Conservation (phyloP, 2,888 invertebrate species). For the Orchesellides sinensis region DNA sequence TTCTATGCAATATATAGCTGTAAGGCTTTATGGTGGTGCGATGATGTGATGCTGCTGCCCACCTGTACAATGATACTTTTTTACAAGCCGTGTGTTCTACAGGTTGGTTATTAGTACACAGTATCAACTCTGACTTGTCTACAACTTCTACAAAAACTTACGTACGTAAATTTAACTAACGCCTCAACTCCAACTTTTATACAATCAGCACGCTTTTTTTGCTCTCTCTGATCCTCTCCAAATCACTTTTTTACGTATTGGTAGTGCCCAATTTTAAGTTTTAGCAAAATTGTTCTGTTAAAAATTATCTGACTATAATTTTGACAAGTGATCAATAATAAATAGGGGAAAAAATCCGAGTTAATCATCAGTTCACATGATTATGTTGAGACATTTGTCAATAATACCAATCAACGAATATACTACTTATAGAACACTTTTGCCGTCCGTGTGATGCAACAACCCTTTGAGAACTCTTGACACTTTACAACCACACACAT, state of each 20-base stretch:
- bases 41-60: slow-evolving; percentile 58
- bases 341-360: too few relatives aligned
- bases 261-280: slow-evolving; percentile 43
- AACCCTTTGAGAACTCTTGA: too few relatives aligned
- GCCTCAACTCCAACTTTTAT: slow-evolving; percentile 50
- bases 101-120: slow-evolving; percentile 63
- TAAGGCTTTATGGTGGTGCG: slow-evolving; percentile 39
- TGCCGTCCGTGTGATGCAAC: too few relatives aligned
- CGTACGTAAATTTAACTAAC: slow-evolving; percentile 62
- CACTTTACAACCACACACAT: not conserved
- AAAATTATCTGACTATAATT: slow-evolving; percentile 35
- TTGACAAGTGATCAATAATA: slow-evolving; percentile 32
- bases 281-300: slow-evolving; percentile 22
- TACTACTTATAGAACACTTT: too few relatives aligned
- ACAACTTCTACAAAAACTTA: slow-evolving; percentile 51
- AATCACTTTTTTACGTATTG: slow-evolving; percentile 16
- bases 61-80: slow-evolving; percentile 63
- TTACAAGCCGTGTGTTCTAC: slow-evolving; percentile 63
- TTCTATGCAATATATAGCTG: slow-evolving; percentile 35
- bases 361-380: too few relatives aligned
- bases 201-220: slow-evolving; percentile 35
- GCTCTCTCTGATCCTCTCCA: slow-evolving; percentile 26
- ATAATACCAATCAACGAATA: too few relatives aligned
- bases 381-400: not conserved
- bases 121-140: slow-evolving; percentile 65